Conservation (phyloP, 2,797 vertebrate genomes). For the Poeciliopsis gracilis region DNA sequence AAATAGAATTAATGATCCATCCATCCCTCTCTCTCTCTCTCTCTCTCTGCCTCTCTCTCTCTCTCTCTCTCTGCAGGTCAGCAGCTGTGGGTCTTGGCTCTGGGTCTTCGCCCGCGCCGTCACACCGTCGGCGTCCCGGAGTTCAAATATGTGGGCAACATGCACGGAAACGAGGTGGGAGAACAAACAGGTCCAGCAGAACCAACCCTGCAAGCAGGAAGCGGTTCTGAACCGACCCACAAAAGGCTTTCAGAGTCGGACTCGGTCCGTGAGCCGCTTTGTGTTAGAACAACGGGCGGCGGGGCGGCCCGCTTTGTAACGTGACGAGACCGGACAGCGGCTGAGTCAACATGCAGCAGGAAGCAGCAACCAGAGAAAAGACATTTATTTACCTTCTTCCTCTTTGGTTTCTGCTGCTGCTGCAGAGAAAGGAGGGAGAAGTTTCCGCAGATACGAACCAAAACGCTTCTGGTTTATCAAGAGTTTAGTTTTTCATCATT, state of each 20-base stretch:
- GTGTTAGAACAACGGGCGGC: constrained; percentile 36
- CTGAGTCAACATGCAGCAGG: constrained; percentile 33
- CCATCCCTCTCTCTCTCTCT: too few relatives aligned
- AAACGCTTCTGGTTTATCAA: background rate
- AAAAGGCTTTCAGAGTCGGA: constrained; percentile 68
- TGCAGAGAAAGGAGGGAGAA: background rate
- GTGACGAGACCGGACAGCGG: constrained; percentile 8
- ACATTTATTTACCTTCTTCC: too few relatives aligned
- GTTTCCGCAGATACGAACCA: background rate
- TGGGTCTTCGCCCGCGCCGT: constrained; percentile 86
- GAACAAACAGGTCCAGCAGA: constrained; percentile 17
- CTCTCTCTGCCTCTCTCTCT: too few relatives aligned
- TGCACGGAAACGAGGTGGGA: constrained; percentile 97
- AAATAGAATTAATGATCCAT: background rate
- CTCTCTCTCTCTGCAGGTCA: constrained; percentile 79
- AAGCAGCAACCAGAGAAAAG: background rate
- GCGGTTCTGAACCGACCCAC: constrained; percentile 61
- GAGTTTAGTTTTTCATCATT: too few relatives aligned
- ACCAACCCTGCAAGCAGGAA: constrained; percentile 63
- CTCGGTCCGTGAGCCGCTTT: constrained; percentile 41
- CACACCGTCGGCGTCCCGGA: constrained; percentile 94
- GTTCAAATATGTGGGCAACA: constrained; percentile 98
- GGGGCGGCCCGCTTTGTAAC: constrained; percentile 13
- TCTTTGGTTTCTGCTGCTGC: background rate
- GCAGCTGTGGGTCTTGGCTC: constrained; percentile 92